These are phyloP conservation scores for Hymenopus coronatus DNA, from an alignment of 2,888 invertebrate genomes.

Conservation along the genomic window DNA sequence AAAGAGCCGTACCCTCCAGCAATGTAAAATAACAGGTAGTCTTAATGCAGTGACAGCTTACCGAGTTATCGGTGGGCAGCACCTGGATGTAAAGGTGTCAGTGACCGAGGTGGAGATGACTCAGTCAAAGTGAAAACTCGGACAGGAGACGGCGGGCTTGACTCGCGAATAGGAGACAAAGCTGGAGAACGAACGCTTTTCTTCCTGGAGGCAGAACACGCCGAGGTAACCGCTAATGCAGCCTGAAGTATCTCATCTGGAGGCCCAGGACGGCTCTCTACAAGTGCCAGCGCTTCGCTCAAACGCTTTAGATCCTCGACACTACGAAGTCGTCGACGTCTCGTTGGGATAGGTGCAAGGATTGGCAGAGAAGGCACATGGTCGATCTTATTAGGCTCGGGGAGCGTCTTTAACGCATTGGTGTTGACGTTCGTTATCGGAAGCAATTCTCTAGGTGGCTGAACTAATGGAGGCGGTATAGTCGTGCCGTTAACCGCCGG, in stretches of 20 bases:
- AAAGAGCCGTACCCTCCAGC: too few relatives aligned
- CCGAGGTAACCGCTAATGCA: not conserved
- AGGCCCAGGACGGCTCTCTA: conserved; percentile 39
- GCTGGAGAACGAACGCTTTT: conserved; percentile 43
- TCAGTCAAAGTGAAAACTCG: not conserved
- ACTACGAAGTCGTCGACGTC: conserved; percentile 50
- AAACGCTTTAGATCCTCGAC: conserved; percentile 54
- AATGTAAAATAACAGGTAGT: too few relatives aligned
- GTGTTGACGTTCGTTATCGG: conserved; percentile 15
- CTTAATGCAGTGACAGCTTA: not conserved
- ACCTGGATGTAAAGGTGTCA: not conserved
- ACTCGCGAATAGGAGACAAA: conserved; percentile 68
- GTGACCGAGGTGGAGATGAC: not conserved
- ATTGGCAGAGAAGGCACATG: conserved; percentile 43
- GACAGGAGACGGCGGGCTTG: conserved; percentile 38
- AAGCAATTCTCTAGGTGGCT: conserved; percentile 19
- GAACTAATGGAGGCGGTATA: conserved; percentile 31
- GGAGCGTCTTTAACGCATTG: conserved; percentile 33
- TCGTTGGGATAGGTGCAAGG: conserved; percentile 48
- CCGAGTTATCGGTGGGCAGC: not conserved
- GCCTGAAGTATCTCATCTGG: not conserved
- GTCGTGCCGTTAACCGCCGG: conserved; percentile 32
- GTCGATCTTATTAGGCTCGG: not conserved
- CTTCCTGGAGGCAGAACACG: conserved; percentile 34
- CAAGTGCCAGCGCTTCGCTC: conserved; percentile 53